These are phyloP conservation scores for Rhingia campestris DNA, from an alignment of 2,888 invertebrate genomes.

Conservation along the genomic window DNA sequence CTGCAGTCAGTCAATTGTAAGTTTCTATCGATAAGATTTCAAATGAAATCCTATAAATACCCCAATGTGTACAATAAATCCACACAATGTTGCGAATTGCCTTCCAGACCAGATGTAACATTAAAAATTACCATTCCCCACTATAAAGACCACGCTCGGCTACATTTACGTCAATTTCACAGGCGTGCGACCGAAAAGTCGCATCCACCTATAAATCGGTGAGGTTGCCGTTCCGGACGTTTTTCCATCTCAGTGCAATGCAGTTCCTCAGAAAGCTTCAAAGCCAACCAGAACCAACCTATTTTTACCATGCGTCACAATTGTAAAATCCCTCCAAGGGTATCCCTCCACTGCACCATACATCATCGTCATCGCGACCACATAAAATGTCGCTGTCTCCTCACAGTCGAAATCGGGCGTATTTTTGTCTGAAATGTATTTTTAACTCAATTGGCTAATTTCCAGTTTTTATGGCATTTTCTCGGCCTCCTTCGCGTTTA, in stretches of 20 bases:
- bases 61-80: not conserved
- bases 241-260: slow-evolving; percentile 28
- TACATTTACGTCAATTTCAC: slow-evolving; percentile 9
- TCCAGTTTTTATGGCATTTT: slow-evolving; percentile 41
- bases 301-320: slow-evolving; percentile 42
- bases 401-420: not conserved
- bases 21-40: not conserved
- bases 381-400: slow-evolving; percentile 23
- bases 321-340: slow-evolving; percentile 45
- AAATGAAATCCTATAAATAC: not conserved
- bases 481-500: slow-evolving; percentile 43
- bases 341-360: slow-evolving; percentile 30
- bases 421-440: slow-evolving; percentile 49
- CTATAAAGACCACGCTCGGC: not conserved
- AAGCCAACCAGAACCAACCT: slow-evolving; percentile 4
- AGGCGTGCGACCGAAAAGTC: slow-evolving; percentile 25
- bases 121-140: not conserved
- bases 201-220: slow-evolving; percentile 26
- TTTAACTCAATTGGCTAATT: slow-evolving; percentile 51
- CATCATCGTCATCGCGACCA: slow-evolving; percentile 27
- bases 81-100: not conserved
- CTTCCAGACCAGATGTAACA: not conserved
- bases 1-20: not conserved
- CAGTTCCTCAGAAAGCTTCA: not conserved
- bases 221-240: slow-evolving; percentile 20